Evolutionary conservation across 2,113 vertebrate species (phyloP).

Genomic region (Baryphthengus martii): DNA sequence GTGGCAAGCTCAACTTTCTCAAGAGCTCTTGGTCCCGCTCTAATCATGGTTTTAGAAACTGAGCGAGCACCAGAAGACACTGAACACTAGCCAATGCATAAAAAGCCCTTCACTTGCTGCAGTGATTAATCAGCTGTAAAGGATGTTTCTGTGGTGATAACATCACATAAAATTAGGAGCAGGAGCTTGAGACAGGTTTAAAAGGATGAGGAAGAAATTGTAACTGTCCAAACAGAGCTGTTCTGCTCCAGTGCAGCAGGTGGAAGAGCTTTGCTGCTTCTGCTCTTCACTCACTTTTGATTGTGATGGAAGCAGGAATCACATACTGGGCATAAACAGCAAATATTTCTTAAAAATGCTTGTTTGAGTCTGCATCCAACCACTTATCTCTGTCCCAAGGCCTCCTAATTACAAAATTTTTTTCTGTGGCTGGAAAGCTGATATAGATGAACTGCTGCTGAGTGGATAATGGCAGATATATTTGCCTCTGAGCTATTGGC

Average conservation of each 20-base stretch:
- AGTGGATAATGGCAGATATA: slow-evolving; percentile 19
- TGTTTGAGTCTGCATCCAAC: neutral
- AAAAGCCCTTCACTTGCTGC: neutral
- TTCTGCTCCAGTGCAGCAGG: neutral
- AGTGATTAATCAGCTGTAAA: neutral
- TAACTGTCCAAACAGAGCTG: neutral
- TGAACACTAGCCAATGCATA: neutral
- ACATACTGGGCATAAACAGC: neutral
- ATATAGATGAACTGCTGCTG: neutral
- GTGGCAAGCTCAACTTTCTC: neutral
- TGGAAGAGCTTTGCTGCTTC: neutral
- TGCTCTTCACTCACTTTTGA: neutral
- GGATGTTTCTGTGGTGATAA: neutral
- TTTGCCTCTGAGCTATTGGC: neutral
- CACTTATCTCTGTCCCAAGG: neutral
- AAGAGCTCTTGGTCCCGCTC: neutral
- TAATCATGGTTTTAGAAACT: rapidly evolving
- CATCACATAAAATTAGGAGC: neutral
- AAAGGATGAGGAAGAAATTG: neutral
- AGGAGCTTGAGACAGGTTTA: neutral
- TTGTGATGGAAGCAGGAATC: neutral
- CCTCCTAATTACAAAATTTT: neutral
- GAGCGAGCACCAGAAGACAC: rapidly evolving
- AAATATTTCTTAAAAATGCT: neutral
- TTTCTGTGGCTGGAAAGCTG: neutral